Evolutionary conservation across 2,797 vertebrate genomes (phyloP).

Genomic region (Enteromius radiatus): DNA sequence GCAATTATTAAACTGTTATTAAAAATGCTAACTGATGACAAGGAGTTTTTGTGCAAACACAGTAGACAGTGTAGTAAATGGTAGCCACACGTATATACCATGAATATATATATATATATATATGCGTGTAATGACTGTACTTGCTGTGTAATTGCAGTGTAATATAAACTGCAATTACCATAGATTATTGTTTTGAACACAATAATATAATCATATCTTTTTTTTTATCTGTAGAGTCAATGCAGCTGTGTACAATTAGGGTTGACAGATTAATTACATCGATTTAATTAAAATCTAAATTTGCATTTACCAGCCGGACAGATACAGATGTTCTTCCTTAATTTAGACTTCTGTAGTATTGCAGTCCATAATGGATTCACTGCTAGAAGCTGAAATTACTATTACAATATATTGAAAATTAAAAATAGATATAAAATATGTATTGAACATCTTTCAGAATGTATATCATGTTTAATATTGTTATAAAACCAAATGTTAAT

Average conservation of each 20-base stretch:
- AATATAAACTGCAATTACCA: slow-evolving; percentile 17
- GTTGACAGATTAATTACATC: background rate
- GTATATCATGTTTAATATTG: background rate
- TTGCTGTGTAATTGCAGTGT: slow-evolving; percentile 3
- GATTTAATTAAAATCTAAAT: slow-evolving; percentile 14
- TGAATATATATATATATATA: no score
- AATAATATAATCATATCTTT: background rate
- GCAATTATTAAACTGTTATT: background rate
- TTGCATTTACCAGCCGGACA: background rate
- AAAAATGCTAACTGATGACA: background rate
- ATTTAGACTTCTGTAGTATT: background rate
- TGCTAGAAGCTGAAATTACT: background rate
- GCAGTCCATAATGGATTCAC: background rate
- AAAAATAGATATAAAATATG: background rate
- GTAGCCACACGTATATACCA: background rate
- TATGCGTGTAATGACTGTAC: background rate
- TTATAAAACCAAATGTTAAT: background rate
- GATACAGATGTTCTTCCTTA: background rate
- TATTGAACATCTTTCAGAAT: background rate
- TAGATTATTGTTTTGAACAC: background rate
- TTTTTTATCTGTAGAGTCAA: background rate
- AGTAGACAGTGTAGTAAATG: background rate
- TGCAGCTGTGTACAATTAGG: slow-evolving; percentile 1
- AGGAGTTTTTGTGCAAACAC: background rate
- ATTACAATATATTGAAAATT: fast-evolving